phyloP scores from a whole-genome alignment of 92 coral and sea anemone species.

The Epizoanthus fatuus region DNA sequence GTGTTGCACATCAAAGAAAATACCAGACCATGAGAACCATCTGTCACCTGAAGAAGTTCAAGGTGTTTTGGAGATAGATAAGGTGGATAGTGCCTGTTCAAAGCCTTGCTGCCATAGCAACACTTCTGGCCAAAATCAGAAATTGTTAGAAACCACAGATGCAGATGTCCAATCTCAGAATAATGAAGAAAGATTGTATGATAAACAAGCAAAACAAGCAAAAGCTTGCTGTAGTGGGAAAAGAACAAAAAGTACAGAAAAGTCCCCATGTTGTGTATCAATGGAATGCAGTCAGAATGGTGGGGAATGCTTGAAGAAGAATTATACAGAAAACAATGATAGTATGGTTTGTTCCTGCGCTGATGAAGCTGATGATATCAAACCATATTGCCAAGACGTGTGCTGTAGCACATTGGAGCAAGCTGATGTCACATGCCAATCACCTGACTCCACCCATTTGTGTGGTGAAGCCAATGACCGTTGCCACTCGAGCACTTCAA shows the following conservation, averaged over 20 bases:
- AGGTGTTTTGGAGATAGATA: not conserved
- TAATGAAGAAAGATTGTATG: not conserved
- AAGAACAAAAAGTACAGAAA: not conserved
- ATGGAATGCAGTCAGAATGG: not conserved
- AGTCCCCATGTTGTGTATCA: not conserved
- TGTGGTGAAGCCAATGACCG: constrained; percentile 12
- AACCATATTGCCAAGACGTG: not conserved
- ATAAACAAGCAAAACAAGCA: not conserved
- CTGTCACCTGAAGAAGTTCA: not conserved
- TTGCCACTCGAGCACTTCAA: not conserved
- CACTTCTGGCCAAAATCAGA: not conserved
- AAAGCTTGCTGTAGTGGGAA: not conserved
- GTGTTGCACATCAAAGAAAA: not conserved
- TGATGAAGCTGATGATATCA: not conserved
- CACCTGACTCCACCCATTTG: not conserved
- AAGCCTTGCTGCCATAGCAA: not conserved
- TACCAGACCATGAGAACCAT: not conserved
- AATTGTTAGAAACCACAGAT: not conserved
- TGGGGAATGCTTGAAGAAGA: not conserved
- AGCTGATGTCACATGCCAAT: not conserved
- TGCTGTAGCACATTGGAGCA: not conserved
- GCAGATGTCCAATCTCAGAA: not conserved
- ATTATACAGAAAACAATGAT: not conserved
- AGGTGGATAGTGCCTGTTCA: not conserved
- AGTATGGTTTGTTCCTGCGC: constrained; percentile 1